Base-by-base conservation (phyloP, 2,113 vertebrate genomes). In the Hydrochoerus hydrochaeris region DNA sequence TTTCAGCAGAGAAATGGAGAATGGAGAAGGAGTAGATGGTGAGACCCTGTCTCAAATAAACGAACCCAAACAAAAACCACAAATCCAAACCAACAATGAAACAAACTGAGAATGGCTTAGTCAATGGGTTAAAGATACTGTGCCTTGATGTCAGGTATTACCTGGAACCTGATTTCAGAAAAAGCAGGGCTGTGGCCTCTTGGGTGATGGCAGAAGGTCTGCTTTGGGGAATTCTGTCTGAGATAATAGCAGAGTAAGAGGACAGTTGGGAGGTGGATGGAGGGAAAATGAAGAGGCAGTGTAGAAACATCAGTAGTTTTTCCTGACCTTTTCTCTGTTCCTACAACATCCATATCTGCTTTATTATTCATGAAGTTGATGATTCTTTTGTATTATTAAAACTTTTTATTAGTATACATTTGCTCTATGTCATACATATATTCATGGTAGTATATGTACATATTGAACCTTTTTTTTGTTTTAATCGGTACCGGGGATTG, bases 1-100 rank as follows among this genome's bases (percentile, higher is more conserved):
- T 83, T 92, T 75, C 75, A 89, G 49, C 44, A 52, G n/a, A 44
- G 17, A 60, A 89, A 81, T 26, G 32, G 71, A 97, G 75, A 85
- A 22, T 78, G 24, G 62, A 92, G 32, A 28, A 28, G 83, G 24
- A 11, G 16, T 73, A 44, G 80, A 75, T 49, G 44, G 44, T 14
- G 22, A 44, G 73, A 75, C 41, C 73, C 41, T 75, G 73, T 49
- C 44, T 49, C 75, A 49, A 46, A 49, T 49, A 49, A 17, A 7
- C 6, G 13, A 78, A 78, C 44, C 13, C 44, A 16, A 49, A 49
- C 26, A 46, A 46, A 49, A 78, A 49, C 13, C 13, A 13, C 28
- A 32, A 32, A 78, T 46, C 44, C 14, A 32, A 78, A 49, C 14
- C 75, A 30, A 17, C 41, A 44, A 28, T 16, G 7, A 69, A 73